These are phyloP conservation scores for Typhlichthys eigenmanni DNA, from an alignment of 2,797 vertebrate genomes.

Conservation along the genomic window DNA sequence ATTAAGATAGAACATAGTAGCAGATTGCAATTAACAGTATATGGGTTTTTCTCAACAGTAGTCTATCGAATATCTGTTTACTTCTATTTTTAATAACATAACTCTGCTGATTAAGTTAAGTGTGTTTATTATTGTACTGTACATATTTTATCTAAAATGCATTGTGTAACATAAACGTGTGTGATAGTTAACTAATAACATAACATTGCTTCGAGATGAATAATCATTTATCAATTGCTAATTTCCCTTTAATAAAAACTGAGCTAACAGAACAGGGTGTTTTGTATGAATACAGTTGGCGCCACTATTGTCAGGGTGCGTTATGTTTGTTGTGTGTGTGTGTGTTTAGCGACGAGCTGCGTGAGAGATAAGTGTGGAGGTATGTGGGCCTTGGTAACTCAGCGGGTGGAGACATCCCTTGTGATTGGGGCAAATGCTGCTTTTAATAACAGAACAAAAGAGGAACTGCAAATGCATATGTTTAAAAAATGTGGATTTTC, in stretches of 20 bases:
- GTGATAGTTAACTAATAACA: slow-evolving; percentile 34
- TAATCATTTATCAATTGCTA: slow-evolving; percentile 21
- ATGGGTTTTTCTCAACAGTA: too few species aligned
- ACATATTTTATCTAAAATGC: slow-evolving; percentile 4
- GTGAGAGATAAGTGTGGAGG: slow-evolving; percentile 70
- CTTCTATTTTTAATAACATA: too few species aligned
- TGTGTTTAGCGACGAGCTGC: slow-evolving; percentile 45
- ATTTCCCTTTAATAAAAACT: slow-evolving; percentile 51
- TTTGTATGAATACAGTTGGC: slow-evolving; percentile 26
- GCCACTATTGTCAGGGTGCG: background rate
- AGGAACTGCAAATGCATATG: slow-evolving; percentile 84
- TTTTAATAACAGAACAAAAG: slow-evolving; percentile 87
- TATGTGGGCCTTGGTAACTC: slow-evolving; percentile 60
- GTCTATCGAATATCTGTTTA: too few species aligned
- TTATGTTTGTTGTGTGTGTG: slow-evolving; percentile 41
- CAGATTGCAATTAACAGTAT: slow-evolving; percentile 33
- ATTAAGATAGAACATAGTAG: slow-evolving; percentile 43
- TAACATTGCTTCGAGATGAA: slow-evolving; percentile 34
- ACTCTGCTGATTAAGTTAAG: background rate
- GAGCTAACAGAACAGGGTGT: slow-evolving; percentile 25
- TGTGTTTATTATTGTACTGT: slow-evolving; percentile 1
- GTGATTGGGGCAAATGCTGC: slow-evolving; percentile 79
- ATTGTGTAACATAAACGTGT: slow-evolving; percentile 35
- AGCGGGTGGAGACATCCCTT: slow-evolving; percentile 59
- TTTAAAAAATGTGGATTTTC: slow-evolving; percentile 79